These are phyloP conservation scores for Leiothrix lutea DNA, from an alignment of 2,113 vertebrate genomes.

Conservation along the genomic window DNA sequence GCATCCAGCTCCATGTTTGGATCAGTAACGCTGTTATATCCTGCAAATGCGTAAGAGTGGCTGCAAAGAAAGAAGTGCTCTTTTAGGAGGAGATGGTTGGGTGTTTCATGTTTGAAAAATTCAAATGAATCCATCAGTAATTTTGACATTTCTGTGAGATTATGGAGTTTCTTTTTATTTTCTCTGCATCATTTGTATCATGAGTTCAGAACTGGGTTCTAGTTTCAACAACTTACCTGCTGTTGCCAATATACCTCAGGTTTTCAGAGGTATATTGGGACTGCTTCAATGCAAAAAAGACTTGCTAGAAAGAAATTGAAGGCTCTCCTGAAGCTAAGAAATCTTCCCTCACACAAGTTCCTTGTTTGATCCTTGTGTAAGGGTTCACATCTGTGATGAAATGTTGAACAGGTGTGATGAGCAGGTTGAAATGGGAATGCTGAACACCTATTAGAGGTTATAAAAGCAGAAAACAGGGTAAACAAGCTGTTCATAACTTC, in stretches of 20 bases:
- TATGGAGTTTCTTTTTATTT: neutral
- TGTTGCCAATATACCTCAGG: neutral
- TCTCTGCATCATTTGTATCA: neutral
- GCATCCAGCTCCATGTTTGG: neutral
- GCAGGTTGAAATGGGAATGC: neutral
- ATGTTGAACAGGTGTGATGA: neutral
- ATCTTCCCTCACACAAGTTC: no score
- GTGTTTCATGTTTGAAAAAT: neutral
- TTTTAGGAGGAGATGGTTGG: neutral
- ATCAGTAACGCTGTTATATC: neutral
- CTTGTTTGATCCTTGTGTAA: neutral
- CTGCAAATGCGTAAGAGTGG: neutral
- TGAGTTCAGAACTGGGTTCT: neutral
- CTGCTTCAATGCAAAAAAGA: neutral
- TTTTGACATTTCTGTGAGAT: neutral
- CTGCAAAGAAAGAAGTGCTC: neutral
- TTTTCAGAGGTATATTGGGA: neutral
- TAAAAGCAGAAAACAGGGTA: neutral
- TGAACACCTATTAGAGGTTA: neutral
- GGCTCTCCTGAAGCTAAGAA: neutral
- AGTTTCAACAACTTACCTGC: neutral
- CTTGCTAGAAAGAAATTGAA: neutral
- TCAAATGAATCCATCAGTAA: neutral
- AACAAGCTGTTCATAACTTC: accelerated
- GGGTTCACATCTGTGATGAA: neutral